phyloP scores from a whole-genome alignment of 2,797 vertebrate species.

The Pipistrellus pipistrellus region DNA sequence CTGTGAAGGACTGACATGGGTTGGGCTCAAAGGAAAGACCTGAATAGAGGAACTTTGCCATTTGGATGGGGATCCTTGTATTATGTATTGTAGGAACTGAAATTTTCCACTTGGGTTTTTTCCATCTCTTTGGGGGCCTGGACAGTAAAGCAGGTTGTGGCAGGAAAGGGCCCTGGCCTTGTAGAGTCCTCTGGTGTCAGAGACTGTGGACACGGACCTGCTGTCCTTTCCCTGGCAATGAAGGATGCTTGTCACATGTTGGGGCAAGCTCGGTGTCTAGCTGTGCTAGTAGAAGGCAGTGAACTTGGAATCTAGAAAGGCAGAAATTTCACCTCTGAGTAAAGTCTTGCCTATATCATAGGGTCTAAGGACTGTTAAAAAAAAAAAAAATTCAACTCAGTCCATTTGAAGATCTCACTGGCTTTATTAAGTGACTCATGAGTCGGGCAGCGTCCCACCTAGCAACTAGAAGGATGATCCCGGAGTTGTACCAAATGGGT shows the following conservation, averaged over 20 bases:
- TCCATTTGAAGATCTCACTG: neutral
- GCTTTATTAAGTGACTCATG: neutral
- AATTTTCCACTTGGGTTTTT: constrained; percentile 69
- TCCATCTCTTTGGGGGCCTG: neutral
- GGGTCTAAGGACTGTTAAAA: neutral
- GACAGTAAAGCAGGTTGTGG: neutral
- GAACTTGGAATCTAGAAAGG: neutral
- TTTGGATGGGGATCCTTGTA: neutral
- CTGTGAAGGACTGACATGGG: neutral
- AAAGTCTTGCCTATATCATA: neutral
- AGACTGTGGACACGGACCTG: neutral
- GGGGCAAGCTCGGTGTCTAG: neutral
- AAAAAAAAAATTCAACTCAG: neutral
- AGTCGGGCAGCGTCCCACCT: neutral
- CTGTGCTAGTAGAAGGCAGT: neutral
- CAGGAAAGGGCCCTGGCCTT: neutral
- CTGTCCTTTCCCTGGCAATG: constrained; percentile 41
- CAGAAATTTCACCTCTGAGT: neutral
- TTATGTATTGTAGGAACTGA: constrained; percentile 42
- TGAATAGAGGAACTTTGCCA: neutral
- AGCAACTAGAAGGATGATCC: neutral
- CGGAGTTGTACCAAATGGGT: neutral
- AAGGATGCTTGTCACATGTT: neutral
- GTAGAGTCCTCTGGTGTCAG: constrained; percentile 7
- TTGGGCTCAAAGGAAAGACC: neutral